Conservation (phyloP, 2,113 vertebrate species). For the Arothron firmamentum region DNA sequence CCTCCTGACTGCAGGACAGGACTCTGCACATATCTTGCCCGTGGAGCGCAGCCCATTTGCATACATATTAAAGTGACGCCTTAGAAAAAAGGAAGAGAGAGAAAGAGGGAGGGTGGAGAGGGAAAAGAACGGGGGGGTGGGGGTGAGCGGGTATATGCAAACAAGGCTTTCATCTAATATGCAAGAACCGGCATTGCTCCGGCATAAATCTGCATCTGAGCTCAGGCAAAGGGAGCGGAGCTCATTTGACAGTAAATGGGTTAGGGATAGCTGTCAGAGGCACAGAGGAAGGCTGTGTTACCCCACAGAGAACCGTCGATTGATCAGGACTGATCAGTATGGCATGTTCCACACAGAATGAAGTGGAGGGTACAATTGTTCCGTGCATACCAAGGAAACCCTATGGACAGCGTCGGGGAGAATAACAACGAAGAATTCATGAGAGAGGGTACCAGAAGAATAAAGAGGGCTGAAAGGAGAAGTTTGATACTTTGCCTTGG, state of each 20-base stretch:
- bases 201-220: slow-evolving; percentile 78
- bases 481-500: no score
- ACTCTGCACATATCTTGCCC: slow-evolving; percentile 74
- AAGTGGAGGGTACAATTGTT: slow-evolving; percentile 35
- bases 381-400: slow-evolving; percentile 17
- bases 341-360: slow-evolving; percentile 45
- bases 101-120: slow-evolving; percentile 46
- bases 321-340: slow-evolving; percentile 69
- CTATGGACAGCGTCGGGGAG: slow-evolving; percentile 8
- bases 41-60: slow-evolving; percentile 75
- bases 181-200: slow-evolving; percentile 72
- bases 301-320: slow-evolving; percentile 57
- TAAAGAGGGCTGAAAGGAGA: neutral
- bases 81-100: slow-evolving; percentile 73
- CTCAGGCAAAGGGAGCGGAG: slow-evolving; percentile 59
- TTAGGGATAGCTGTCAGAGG: slow-evolving; percentile 62
- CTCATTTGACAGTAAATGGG: slow-evolving; percentile 71
- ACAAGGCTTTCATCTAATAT: slow-evolving; percentile 79
- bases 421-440: neutral
- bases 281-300: slow-evolving; percentile 55
- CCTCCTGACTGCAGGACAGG: slow-evolving; percentile 76
- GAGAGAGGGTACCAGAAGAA: slow-evolving; percentile 1
- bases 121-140: slow-evolving; percentile 17
- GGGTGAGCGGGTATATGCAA: slow-evolving; percentile 71
- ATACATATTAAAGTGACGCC: slow-evolving; percentile 81